Evolutionary conservation across 2,888 invertebrate genomes (phyloP), one percentile per base, ranked within the genome.

Genomic region (Luperina testacea): DNA sequence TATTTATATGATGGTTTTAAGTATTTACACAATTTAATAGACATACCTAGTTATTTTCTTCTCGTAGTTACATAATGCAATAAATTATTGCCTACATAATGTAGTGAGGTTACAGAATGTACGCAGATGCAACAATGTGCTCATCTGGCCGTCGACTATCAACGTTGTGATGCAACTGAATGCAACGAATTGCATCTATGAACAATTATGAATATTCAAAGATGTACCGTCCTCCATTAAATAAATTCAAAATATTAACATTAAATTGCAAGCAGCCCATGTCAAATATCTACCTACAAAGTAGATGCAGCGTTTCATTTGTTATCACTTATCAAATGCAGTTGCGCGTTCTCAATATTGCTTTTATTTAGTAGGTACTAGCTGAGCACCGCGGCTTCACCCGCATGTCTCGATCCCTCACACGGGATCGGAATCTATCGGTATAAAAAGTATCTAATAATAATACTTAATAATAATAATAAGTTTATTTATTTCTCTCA

Each of bases 101-200:
- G 32, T n/a, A 45, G 45, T 65, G 64, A 77, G 57, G 13, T 82
- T 63, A 76, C 45, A 68, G 27, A 63, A 67, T 61, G 38, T 65
- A 68, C 24, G n/a, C 38, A 80, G 51, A 59, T 42, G 57, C 48
- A 75, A 75, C 53, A n/a, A 48, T 48, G 32, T 63, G 59, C 32
- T 51, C 77, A 53, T 61, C 75, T 59, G n/a, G 17, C 24, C 51
- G 45, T 53, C 51, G 48, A 32, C 24, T 70, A 45, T 61, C n/a
- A 80, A 32, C 61, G 45, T 45, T 42, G 77, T 80, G 53, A 68
- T 63, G 77, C 48, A 80, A 80, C 67, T 51, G 42, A 82, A 15
- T 74, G 75, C 57, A 80, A 67, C n/a, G 13, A 82, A 67, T 68
- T 68, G 45, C 42, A 80, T 48, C 17, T 38, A 61, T 61, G 17